These are phyloP conservation scores for Nasonovia ribisnigri DNA, from an alignment of 2,888 invertebrate genomes.

Conservation along the genomic window DNA sequence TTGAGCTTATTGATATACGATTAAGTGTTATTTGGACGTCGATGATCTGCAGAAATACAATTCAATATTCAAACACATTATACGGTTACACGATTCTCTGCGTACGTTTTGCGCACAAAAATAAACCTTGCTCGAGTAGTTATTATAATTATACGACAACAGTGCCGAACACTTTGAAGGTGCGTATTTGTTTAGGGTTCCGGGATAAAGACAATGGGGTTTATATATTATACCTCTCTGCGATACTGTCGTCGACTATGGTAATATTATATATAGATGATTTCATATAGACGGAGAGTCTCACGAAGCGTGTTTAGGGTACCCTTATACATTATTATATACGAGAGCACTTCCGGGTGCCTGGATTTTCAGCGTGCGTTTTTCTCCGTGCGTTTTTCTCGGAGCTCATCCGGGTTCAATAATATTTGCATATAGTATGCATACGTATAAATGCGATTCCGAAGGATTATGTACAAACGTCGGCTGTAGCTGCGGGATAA, in stretches of 20 bases:
- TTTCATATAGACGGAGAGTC: too few relatives aligned
- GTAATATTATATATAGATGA: neutral
- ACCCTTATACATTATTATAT: neutral
- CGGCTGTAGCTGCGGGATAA: too few relatives aligned
- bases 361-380: neutral
- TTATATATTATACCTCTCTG: neutral
- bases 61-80: neutral
- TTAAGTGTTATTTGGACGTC: neutral
- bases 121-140: neutral
- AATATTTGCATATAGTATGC: neutral
- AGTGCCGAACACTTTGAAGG: neutral
- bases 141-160: neutral
- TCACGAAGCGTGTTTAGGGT: neutral
- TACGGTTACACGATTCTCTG: neutral
- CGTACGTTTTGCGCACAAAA: neutral
- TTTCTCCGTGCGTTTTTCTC: neutral
- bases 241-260: neutral
- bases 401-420: neutral
- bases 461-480: neutral
- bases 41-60: neutral
- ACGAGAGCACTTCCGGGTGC: neutral
- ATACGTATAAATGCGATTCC: neutral
- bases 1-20: neutral
- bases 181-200: slow-evolving; percentile 1
- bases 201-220: neutral